These are phyloP conservation scores for Lepilemur ruficaudatus DNA, from an alignment of 2,797 vertebrate genomes.

Conservation along the genomic window DNA sequence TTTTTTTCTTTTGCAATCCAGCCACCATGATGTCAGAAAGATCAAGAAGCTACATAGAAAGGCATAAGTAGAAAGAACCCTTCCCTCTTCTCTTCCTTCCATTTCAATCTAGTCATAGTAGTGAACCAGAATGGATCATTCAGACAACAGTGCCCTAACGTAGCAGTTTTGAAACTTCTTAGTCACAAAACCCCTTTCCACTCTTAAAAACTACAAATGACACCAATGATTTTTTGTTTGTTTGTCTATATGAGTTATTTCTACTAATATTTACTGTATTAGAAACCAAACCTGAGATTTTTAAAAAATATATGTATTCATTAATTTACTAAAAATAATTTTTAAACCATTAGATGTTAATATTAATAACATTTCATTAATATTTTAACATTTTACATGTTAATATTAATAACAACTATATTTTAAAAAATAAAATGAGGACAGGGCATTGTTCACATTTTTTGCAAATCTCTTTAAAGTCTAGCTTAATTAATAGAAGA, in stretches of 20 bases:
- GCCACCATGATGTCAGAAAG: not conserved
- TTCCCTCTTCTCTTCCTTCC: not conserved
- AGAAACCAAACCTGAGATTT: slow-evolving; percentile 21
- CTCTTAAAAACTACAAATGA: not conserved
- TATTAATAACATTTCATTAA: not conserved
- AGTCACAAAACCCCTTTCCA: not conserved
- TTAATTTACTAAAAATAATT: not conserved
- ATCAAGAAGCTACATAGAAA: not conserved
- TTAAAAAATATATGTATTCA: not conserved
- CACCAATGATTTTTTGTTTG: not conserved
- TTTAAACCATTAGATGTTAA: not conserved
- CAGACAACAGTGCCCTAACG: not conserved
- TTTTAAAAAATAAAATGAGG: not conserved
- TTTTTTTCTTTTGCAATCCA: not conserved
- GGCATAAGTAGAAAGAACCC: not conserved
- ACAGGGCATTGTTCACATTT: not conserved
- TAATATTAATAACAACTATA: not conserved
- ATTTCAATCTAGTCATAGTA: not conserved
- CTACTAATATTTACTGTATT: not conserved
- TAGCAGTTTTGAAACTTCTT: not conserved
- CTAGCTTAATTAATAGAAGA: not conserved
- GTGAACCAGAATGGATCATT: not conserved
- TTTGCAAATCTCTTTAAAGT: slow-evolving; percentile 21
- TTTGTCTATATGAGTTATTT: not conserved
- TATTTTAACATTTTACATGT: not conserved